Percentiles rank a stretch among this genome's conserved stretches.
Evolutionary conservation across 2,113 vertebrate genomes (phyloP).

Genomic region (Sinocyclocheilus rhinocerous): DNA sequence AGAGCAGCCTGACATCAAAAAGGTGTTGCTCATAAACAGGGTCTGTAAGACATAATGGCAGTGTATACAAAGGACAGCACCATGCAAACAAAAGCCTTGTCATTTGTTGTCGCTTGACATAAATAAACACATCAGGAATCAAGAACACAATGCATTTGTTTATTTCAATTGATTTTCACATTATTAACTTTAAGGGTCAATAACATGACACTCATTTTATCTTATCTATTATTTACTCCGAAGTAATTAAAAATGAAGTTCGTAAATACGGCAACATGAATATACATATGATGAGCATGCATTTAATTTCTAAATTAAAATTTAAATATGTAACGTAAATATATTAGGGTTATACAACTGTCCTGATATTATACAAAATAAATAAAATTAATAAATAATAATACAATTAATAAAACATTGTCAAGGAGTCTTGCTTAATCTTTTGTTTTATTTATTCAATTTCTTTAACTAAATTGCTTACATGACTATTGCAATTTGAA

Average conservation of each 20-base stretch:
- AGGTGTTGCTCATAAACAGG: conserved; percentile 28
- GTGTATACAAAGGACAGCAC: background rate
- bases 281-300: background rate
- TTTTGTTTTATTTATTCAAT: background rate
- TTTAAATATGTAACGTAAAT: background rate
- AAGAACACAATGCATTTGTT: background rate
- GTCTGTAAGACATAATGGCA: conserved; percentile 15
- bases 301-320: background rate
- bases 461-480: too few species aligned
- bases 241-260: background rate
- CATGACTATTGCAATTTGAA: too few species aligned
- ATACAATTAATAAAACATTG: background rate
- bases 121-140: background rate
- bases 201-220: background rate
- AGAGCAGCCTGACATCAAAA: conserved; percentile 28
- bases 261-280: background rate
- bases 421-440: background rate
- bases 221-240: background rate
- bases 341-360: background rate
- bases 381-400: background rate
- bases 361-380: background rate
- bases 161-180: background rate
- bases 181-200: background rate
- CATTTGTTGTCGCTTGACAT: background rate
- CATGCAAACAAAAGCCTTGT: conserved; percentile 18